Base-by-base conservation (phyloP, 1,140 invertebrate species). In the Magallana gigas region DNA sequence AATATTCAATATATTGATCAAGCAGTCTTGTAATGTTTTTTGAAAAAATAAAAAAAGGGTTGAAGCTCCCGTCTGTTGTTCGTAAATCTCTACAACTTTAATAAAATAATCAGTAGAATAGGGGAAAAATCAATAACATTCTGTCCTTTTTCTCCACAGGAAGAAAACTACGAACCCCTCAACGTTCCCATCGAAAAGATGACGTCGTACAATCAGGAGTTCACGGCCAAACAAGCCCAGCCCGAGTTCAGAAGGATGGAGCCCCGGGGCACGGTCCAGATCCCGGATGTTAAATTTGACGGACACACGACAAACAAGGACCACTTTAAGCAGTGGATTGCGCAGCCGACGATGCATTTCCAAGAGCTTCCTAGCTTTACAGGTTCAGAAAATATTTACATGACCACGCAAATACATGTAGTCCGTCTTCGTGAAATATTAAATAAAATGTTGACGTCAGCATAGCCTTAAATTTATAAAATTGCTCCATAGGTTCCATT, bases 311-410 rank as follows among this genome's bases (percentile, higher is more conserved):
- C 92, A 36, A 92, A 91, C 68, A 93, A 92, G 83, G 91, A 94
- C 23, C 90, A 93, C 76, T 94, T 87, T 84, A 94, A 93, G 84
- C 88, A 92, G 60, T 94, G 94, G 94, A 88, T 92, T 36, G 88
- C 91, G 18, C 91, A 92, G 58, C 92, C 92, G 18, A 88, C 83
- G 16, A 90, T 92, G 18, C 86, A 90, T 16, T 94, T 94, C 85
- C 91, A 92, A 59, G 94, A 94, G 83, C 85, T 94, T 23, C 93
- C 94, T 29, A 93, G 91, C 83, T 94, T 94, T 87, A 92, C 93
- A 58, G 94, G 93, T 94, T 89, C 59, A 48, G 2, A 48, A 80
- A 48, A 48, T 48, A 48, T 48, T 48, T 48, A 48, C 36, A 48
- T 4, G 36, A 48, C 5, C 36, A 4, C 36, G 36, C 36, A 48